Evolutionary conservation across 2,113 vertebrate genomes (phyloP), one percentile per base, ranked within the genome.

Genomic region (Diadophis punctatus): DNA sequence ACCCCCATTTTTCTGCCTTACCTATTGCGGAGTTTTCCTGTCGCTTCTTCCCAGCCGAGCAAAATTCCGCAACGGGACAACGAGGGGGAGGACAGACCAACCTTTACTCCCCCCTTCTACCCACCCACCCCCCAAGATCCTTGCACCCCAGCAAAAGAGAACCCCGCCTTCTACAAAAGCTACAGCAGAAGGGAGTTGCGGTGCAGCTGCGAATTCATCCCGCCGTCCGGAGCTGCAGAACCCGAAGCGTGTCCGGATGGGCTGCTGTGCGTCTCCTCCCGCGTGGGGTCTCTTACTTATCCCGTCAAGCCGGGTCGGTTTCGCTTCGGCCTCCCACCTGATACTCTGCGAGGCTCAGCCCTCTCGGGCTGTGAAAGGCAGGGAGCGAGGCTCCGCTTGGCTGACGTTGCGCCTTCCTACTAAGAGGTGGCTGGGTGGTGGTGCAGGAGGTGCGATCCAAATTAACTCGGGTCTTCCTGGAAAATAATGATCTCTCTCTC

Each of bases 331-430:
- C 91, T 90, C 93, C 80, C 12, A 53, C 89, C 60, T 94, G 84
- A 92, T 90, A 91, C 91, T 89, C 22, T 0, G 84, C 86, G 2
- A 91, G 49, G 94, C 1, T 63, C 91, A 95, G 93, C 56, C 23
- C 56, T 1, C 56, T 27, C 8, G 56, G 56, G 2, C 56, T 58
- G 56, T 0, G 8, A 9, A 58, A 3, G 8, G 34, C 55, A 68
- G 10, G 8, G 96, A 95, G 96, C 95, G 94, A 74, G 95, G 89
- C 58, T 80, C 23, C 2, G 92, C 89, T 89, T 3, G 94, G 95
- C 96, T 96, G 96, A 97, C 94, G 96, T 91, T 93, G n/a, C 68
- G 86, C 0, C 25, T 95, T 94, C 91, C 87, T 27, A 92, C 91
- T 51, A 92, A 90, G 30, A 91, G 18, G 88, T 68, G 90, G 68